phyloP scores from a whole-genome alignment of 2,113 vertebrate genomes.

The Tragelaphus scriptus region DNA sequence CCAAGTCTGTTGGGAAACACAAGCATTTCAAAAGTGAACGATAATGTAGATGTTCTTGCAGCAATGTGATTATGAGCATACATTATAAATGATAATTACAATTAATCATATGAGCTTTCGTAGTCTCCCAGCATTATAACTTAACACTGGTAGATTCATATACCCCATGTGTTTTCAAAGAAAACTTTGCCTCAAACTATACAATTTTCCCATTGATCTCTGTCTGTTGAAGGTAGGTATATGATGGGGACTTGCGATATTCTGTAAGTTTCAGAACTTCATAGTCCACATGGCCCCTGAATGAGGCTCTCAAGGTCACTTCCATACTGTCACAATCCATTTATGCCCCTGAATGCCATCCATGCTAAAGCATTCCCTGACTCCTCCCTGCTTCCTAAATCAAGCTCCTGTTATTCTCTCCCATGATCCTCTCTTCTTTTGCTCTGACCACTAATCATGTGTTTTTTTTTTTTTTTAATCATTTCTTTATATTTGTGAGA shows the following conservation, averaged over 20 bases:
- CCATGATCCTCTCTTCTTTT: background rate
- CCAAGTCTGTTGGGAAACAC: slow-evolving; percentile 51
- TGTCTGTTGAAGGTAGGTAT: background rate
- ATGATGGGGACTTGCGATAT: background rate
- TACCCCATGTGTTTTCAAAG: background rate
- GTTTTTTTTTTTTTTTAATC: background rate
- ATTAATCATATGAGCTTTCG: slow-evolving; percentile 50
- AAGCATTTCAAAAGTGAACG: slow-evolving; percentile 58
- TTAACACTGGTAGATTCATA: slow-evolving; percentile 22
- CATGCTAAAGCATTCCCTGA: background rate
- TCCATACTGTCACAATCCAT: background rate
- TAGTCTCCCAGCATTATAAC: slow-evolving; percentile 29
- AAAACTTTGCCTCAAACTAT: background rate
- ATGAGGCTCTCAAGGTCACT: background rate
- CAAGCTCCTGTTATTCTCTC: background rate
- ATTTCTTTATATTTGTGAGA: background rate
- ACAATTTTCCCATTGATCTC: slow-evolving; percentile 4
- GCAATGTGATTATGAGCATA: slow-evolving; percentile 55
- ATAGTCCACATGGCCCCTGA: background rate
- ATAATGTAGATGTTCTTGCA: slow-evolving; percentile 58
- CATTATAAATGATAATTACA: slow-evolving; percentile 64
- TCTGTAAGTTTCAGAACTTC: background rate
- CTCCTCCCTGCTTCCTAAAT: background rate
- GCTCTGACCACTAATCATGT: background rate
- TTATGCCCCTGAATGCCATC: background rate